A percentile compares a stretch with the other conserved stretches of the same genome.
These are phyloP conservation scores for Phyllotreta cruciferae DNA, from an alignment of 2,888 invertebrate species.

Conservation along the genomic window DNA sequence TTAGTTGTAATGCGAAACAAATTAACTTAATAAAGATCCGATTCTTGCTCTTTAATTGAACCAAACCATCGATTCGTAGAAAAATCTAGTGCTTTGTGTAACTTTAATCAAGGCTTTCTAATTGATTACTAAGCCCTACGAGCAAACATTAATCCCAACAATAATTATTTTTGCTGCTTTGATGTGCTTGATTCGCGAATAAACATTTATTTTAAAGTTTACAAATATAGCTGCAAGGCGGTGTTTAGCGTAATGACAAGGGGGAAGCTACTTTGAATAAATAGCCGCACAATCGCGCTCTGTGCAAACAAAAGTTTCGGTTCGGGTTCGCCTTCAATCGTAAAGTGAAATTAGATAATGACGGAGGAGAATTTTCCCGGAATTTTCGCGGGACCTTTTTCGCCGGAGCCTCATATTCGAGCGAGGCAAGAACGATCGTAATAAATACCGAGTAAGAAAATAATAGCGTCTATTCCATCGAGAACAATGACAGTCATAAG, in stretches of 20 bases:
- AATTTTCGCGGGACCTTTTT: neutral
- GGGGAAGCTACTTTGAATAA: constrained; percentile 39
- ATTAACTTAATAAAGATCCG: too few species aligned
- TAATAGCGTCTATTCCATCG: constrained; percentile 47
- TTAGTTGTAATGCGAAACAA: too few species aligned
- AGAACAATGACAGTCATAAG: constrained; percentile 55
- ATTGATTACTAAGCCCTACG: too few species aligned
- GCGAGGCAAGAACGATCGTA: constrained; percentile 34
- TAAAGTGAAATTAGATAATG: constrained; percentile 13
- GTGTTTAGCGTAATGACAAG: constrained; percentile 46
- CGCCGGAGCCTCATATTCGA: neutral
- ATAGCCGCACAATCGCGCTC: constrained; percentile 28
- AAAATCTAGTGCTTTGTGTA: too few species aligned
- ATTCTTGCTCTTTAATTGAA: too few species aligned
- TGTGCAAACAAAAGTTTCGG: constrained; percentile 32
- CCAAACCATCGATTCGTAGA: too few species aligned
- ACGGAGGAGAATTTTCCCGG: constrained; percentile 5
- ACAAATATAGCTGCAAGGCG: constrained; percentile 51
- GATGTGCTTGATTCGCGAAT: constrained; percentile 51
- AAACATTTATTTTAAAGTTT: constrained; percentile 57
- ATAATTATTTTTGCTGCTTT: constrained; percentile 40
- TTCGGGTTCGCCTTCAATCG: constrained; percentile 26
- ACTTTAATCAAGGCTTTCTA: too few species aligned
- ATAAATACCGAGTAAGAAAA: constrained; percentile 46
- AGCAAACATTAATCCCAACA: constrained; percentile 39